Conservation (phyloP, 2,797 vertebrate species). For the Podarcis lilfordi region DNA sequence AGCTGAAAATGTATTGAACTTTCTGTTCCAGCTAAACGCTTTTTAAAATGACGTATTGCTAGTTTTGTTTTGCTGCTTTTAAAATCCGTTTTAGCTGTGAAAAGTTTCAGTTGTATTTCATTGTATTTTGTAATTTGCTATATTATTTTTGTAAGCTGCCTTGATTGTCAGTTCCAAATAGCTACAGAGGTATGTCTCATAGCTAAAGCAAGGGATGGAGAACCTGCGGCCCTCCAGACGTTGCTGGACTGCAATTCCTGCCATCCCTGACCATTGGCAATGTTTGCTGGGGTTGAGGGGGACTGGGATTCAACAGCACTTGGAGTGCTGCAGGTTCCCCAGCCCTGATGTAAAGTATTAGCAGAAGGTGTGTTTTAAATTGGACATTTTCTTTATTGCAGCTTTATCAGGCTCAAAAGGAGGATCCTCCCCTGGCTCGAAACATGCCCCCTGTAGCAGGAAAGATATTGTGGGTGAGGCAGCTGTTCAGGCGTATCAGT, state of each 20-base stretch:
- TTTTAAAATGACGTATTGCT: background rate
- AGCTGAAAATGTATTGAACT: background rate
- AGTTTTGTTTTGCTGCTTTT: background rate
- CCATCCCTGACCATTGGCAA: background rate
- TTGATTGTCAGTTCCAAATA: background rate
- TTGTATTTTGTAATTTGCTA: background rate
- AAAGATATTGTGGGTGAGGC: slow-evolving; percentile 84
- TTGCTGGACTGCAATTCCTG: background rate
- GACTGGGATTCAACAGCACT: background rate
- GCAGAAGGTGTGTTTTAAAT: background rate
- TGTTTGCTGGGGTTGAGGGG: too few species aligned
- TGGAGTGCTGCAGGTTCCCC: background rate
- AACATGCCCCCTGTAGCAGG: slow-evolving; percentile 85
- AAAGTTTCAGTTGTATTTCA: background rate
- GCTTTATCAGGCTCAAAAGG: slow-evolving; percentile 80
- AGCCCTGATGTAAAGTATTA: background rate
- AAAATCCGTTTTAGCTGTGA: too few species aligned
- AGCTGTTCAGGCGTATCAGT: slow-evolving; percentile 83
- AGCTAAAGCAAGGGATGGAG: background rate
- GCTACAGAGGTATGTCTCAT: background rate
- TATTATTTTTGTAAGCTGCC: background rate
- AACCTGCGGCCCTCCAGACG: too few species aligned
- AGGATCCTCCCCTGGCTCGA: slow-evolving; percentile 79
- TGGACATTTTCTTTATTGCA: slow-evolving; percentile 47
- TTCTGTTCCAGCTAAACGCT: background rate